Percentiles rank a stretch among this genome's conserved stretches.
phyloP scores from a whole-genome alignment of 2,113 vertebrate species.

The Isichthys henryi region DNA sequence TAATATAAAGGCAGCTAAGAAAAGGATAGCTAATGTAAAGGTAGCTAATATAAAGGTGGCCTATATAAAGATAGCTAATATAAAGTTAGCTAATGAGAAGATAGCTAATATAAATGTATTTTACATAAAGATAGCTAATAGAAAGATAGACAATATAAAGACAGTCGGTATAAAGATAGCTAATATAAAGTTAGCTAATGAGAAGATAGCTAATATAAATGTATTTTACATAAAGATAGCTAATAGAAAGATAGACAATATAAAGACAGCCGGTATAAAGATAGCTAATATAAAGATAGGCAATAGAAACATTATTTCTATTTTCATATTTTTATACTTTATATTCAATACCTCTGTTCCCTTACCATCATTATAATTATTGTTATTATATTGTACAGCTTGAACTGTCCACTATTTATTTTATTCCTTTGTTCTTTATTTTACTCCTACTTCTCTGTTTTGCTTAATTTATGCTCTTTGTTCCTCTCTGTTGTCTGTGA shows the following conservation, averaged over 20 bases:
- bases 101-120: too few species aligned
- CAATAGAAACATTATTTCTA: neutral
- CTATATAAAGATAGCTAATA: neutral
- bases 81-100: neutral
- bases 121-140: too few species aligned
- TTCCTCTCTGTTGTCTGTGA: too few species aligned
- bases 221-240: neutral
- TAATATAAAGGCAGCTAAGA: neutral
- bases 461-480: too few species aligned
- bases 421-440: conserved; percentile 32
- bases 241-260: neutral
- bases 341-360: too few species aligned
- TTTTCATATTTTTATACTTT: too few species aligned
- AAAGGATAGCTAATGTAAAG: too few species aligned
- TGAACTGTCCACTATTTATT: neutral
- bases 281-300: neutral
- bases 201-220: neutral
- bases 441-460: neutral
- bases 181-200: neutral
- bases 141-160: neutral
- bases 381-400: too few species aligned
- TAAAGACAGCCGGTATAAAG: neutral
- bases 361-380: too few species aligned
- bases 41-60: neutral
- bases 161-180: neutral